Evolutionary conservation across 2,113 vertebrate species (phyloP).

Genomic region (Xenus cinereus): DNA sequence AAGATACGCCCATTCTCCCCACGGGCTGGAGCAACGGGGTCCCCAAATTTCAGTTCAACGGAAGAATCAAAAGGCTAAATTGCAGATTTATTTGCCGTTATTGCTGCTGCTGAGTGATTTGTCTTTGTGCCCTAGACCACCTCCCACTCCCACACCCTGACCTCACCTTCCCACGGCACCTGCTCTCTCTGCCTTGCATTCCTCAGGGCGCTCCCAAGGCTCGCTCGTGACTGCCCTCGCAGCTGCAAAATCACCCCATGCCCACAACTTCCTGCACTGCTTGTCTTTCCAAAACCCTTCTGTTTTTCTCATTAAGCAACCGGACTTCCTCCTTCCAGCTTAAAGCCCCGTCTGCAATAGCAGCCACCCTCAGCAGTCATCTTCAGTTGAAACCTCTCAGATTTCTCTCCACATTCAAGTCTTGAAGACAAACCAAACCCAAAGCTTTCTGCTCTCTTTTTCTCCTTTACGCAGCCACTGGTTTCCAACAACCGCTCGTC

Average conservation of each 20-base stretch:
- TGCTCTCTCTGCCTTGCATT: background rate
- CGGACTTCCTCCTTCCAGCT: background rate
- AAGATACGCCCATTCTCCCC: background rate
- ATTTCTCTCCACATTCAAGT: background rate
- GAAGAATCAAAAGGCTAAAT: background rate
- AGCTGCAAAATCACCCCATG: rapidly evolving
- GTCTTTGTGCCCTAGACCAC: background rate
- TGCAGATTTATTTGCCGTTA: background rate
- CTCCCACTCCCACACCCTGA: background rate
- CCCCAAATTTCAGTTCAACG: background rate
- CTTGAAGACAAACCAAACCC: background rate
- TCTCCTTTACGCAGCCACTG: background rate
- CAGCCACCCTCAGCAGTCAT: background rate
- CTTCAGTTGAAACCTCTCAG: background rate
- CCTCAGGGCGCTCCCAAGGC: background rate
- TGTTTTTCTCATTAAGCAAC: background rate
- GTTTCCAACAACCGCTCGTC: background rate
- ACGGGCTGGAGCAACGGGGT: background rate
- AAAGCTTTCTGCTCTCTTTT: background rate
- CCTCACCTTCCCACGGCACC: background rate
- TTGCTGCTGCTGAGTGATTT: background rate
- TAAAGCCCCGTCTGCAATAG: background rate
- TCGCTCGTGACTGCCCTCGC: background rate
- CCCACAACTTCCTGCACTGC: background rate
- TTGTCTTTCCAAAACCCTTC: background rate